Base-by-base conservation (phyloP, 2,888 invertebrate genomes). In the Platycnemis pennipes region DNA sequence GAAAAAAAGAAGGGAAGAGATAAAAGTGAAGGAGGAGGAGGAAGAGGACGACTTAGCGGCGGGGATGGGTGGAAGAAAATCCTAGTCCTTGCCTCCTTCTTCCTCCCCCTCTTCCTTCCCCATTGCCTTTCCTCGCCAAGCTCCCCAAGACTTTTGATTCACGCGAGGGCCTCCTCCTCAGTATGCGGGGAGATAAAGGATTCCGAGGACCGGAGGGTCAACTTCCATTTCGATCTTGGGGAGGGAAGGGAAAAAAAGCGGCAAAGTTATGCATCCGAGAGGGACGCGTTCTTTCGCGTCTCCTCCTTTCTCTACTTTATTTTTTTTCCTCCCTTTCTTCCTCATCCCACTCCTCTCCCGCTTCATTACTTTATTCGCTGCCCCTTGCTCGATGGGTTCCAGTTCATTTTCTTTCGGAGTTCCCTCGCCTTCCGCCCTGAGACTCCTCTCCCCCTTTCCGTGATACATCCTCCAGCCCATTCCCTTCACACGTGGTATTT, bases 131-230 rank as follows among this genome's bases (percentile, higher is more conserved):
- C 45, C 88, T 8, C 88, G 19, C 37, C 37, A 0, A 19, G 19
- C 16, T 53, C 42, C 86, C 42, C 16, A 46, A n/a, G n/a, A 46
- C 46, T 42, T 56, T 56, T 56, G 37, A 31, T 19, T 42, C 56
- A 8, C 85, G 16, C 85, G 13, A 37, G 53, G 16, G 37, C 22
- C 45, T 88, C 2, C 46, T 19, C 42, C n/a, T 89, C 31, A 37
- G 63, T 26, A 63, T 26, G 63, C 63, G 63, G 63, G 26, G 26
- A 63, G 63, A 63, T 63, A 63, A 63, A 63, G 63, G n/a, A 63
- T 63, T 63, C 63, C 63, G 8, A 63, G 63, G 63, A n/a, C 63
- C 63, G 63, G 63, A 63, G 63, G 63, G 63, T 63, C 63, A 63
- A 63, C 63, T 63, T n/a, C 63, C 63, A 63, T 63, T 63, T 26